A percentile compares a stretch with the other conserved stretches of the same genome.
phyloP scores from a whole-genome alignment of 2,797 vertebrate species.

The Anisognathus igniventris region DNA sequence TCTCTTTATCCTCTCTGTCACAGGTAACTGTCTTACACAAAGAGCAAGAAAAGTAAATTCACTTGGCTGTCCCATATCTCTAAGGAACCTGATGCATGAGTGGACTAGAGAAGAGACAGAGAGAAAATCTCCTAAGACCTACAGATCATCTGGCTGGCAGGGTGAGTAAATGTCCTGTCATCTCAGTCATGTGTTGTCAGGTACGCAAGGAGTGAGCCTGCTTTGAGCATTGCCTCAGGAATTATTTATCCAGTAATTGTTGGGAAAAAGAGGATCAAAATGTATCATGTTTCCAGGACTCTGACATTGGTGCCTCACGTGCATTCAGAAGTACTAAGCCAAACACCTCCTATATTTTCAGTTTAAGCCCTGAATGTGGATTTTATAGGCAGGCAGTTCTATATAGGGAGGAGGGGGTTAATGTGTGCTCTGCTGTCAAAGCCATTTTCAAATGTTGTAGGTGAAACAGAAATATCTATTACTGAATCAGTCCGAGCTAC shows the following conservation, averaged over 20 bases:
- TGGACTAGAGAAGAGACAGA: slow-evolving; percentile 22
- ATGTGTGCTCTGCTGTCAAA: neutral
- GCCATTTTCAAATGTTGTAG: neutral
- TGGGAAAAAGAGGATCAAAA: neutral
- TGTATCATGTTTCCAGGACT: neutral
- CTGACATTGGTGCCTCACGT: neutral
- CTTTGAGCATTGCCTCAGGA: neutral
- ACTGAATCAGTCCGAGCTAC: neutral
- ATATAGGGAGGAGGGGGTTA: neutral
- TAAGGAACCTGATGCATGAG: slow-evolving; percentile 35
- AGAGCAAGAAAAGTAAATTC: neutral
- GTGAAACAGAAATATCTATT: neutral
- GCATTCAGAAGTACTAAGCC: neutral
- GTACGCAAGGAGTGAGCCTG: neutral
- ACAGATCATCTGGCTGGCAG: neutral
- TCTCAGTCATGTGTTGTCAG: neutral
- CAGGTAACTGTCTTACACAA: neutral
- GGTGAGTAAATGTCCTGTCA: neutral
- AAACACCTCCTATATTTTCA: neutral
- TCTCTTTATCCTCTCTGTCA: neutral
- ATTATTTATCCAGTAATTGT: neutral
- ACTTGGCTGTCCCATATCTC: neutral
- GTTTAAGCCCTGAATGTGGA: neutral
- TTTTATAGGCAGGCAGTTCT: neutral
- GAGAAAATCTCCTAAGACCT: neutral